Evolutionary conservation across 2,888 invertebrate species (phyloP).

Genomic region (Tenthredo notha): DNA sequence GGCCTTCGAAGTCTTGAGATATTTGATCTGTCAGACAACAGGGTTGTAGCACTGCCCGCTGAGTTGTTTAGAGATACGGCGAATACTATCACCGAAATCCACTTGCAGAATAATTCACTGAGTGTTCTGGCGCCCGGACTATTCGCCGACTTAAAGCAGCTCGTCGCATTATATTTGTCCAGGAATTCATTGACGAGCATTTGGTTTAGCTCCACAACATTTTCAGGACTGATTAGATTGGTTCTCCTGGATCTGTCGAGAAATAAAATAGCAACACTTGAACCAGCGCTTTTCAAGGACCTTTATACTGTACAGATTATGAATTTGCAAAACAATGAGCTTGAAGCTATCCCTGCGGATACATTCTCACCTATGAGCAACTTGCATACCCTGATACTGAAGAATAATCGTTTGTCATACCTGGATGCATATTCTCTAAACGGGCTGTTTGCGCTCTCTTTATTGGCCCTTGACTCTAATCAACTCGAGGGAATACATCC

Average conservation of each 20-base stretch:
- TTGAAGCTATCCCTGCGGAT: constrained; percentile 89
- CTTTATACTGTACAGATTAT: constrained; percentile 91
- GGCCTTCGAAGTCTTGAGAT: constrained; percentile 89
- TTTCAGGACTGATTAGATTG: constrained; percentile 90
- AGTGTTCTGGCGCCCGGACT: constrained; percentile 90
- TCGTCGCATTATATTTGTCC: constrained; percentile 89
- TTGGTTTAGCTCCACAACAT: constrained; percentile 90
- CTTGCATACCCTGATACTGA: constrained; percentile 90
- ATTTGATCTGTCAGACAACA: constrained; percentile 92
- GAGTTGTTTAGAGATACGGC: constrained; percentile 89
- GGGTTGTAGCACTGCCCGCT: constrained; percentile 90
- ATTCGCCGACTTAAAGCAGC: constrained; percentile 89
- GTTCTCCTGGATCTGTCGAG: constrained; percentile 90
- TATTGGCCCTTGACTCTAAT: constrained; percentile 91
- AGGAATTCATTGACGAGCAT: constrained; percentile 90
- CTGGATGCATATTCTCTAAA: constrained; percentile 90
- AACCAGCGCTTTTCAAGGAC: constrained; percentile 90
- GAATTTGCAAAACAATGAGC: constrained; percentile 88
- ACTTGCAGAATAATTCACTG: constrained; percentile 92
- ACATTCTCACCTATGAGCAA: constrained; percentile 93
- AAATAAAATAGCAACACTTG: constrained; percentile 88
- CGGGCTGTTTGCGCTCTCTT: constrained; percentile 89
- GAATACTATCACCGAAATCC: constrained; percentile 89
- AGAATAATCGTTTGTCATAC: constrained; percentile 89
- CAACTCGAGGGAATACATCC: constrained; percentile 88